These are phyloP conservation scores for Conomelus anceps DNA, from an alignment of 2,888 invertebrate species.

Conservation along the genomic window DNA sequence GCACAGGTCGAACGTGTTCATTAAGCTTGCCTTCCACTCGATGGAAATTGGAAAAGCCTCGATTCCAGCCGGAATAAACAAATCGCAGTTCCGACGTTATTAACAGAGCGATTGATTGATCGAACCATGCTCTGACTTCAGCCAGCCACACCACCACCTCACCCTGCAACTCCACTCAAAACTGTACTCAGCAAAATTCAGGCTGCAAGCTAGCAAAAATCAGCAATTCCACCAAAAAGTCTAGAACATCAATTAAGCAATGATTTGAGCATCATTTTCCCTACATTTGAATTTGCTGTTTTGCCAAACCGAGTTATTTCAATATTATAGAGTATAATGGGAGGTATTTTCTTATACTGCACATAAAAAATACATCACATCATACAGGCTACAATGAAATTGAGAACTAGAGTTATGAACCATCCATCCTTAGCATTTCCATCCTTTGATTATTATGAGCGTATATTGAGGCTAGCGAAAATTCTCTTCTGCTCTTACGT, in stretches of 20 bases:
- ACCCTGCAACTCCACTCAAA: too few relatives aligned
- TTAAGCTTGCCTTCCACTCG: background rate
- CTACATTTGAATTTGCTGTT: background rate
- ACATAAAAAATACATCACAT: too few relatives aligned
- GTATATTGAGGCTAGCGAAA: too few relatives aligned
- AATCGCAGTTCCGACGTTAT: background rate
- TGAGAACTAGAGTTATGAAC: too few relatives aligned
- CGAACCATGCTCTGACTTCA: background rate
- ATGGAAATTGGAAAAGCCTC: background rate
- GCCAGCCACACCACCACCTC: too few relatives aligned
- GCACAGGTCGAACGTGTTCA: background rate
- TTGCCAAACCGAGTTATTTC: background rate
- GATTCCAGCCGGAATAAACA: background rate
- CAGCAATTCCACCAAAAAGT: background rate
- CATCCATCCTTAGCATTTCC: too few relatives aligned
- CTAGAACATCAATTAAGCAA: background rate
- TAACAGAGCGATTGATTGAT: background rate
- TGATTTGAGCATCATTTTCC: background rate
- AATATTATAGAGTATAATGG: background rate
- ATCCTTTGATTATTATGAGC: too few relatives aligned
- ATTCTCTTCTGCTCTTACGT: too few relatives aligned
- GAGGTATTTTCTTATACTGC: too few relatives aligned
- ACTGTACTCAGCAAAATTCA: background rate
- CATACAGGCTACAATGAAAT: too few relatives aligned
- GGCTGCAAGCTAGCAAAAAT: background rate